Percentiles rank a stretch among this genome's conserved stretches.
phyloP scores from a whole-genome alignment of 2,797 vertebrate species.

The Diplodus puntazzo region DNA sequence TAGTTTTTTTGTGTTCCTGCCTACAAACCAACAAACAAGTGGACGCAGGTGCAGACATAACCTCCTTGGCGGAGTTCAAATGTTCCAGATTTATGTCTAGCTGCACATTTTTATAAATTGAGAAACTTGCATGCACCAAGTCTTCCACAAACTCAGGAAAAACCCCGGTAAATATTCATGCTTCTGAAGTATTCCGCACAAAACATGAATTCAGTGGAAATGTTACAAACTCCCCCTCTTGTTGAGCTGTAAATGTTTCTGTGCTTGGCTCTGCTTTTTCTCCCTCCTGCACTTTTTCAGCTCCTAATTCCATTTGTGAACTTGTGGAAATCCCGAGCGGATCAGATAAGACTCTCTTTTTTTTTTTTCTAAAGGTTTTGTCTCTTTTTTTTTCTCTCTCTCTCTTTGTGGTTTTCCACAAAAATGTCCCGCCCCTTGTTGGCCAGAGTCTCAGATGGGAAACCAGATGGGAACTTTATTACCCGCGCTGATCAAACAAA shows the following conservation, averaged over 20 bases:
- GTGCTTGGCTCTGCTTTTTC: slow-evolving; percentile 12
- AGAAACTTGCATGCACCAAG: too few relatives aligned
- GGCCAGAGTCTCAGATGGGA: slow-evolving; percentile 50
- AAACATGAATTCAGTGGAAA: slow-evolving; percentile 13
- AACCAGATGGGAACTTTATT: slow-evolving; percentile 82
- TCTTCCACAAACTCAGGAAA: too few relatives aligned
- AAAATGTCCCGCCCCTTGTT: slow-evolving; percentile 56
- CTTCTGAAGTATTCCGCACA: neutral
- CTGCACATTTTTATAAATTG: too few relatives aligned
- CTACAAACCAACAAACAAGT: too few relatives aligned
- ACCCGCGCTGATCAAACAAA: slow-evolving; percentile 77
- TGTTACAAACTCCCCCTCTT: neutral
- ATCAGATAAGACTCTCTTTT: slow-evolving; percentile 38
- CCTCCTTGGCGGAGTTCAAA: too few relatives aligned
- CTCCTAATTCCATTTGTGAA: slow-evolving; percentile 47
- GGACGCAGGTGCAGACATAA: too few relatives aligned
- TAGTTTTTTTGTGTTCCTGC: too few relatives aligned
- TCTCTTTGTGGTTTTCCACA: slow-evolving; percentile 61
- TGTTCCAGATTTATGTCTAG: too few relatives aligned
- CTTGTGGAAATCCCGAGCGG: slow-evolving; percentile 34
- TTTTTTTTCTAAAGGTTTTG: neutral
- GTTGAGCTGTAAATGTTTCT: slow-evolving; percentile 1
- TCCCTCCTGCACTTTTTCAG: slow-evolving; percentile 1
- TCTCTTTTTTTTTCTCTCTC: neutral
- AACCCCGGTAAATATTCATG: neutral